Base-by-base conservation (phyloP, 2,888 invertebrate genomes). In the Criorhina ranunculi region DNA sequence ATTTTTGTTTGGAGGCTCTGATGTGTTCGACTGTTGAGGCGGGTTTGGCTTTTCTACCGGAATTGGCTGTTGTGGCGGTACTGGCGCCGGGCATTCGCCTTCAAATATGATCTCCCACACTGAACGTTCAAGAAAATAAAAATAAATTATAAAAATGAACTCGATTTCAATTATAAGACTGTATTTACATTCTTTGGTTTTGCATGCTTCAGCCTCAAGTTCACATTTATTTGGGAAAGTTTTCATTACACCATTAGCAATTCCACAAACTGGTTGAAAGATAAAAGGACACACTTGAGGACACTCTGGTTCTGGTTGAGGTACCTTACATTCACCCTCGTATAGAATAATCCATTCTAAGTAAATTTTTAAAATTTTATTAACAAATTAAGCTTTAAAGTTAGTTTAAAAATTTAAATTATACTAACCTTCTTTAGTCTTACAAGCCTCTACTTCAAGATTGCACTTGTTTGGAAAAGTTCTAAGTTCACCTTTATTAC, bases 391-490 rank as follows among this genome's bases (percentile, higher is more conserved):
- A 15, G 8, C 6, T 1, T 33, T 35, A 59, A n/a, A 37, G n/a
- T n/a, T 2, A 7, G 3, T 9, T 33, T 33, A 15, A 1, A 9
- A 51, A 5, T 19, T 5, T 6, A 5, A 12, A 0, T 4, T 6
- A 0, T 12, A 29, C 2, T n/a, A 11, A 79, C 79, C 35, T 19
- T 72, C 12, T 12, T 12, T 17, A 0, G n/a, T 53, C 17, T 9
- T 49, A 15, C 79, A 80, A 44, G 33, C 5, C 35, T 78, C 73
- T 5, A 42, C 24, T 0, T 37, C 9, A 0, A 53, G 35, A 11
- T 11, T 33, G 24, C 83, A 83, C 3, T 42, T 3, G 12, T 79
- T 83, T 0, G 73, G 5, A 12, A 83, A 83, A 19, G 19, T 55
- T 29, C 31, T 69, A 6, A 49, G 12, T 2, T 37, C n/a, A 8